Base-by-base conservation (phyloP, 2,888 invertebrate species). In the Halictus ligatus region DNA sequence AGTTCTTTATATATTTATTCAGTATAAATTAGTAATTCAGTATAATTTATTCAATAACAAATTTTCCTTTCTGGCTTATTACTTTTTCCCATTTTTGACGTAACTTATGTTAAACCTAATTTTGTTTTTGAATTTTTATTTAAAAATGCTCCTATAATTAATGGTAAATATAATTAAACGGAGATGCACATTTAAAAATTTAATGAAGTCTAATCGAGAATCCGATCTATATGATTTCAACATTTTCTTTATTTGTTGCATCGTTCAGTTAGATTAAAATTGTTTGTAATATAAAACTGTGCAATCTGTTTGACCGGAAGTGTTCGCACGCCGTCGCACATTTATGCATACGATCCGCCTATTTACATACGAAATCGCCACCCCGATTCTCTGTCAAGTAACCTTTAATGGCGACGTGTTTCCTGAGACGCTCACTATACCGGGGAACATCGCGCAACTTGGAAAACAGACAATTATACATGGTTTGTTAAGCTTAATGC, bases 401-500 rank as follows among this genome's bases (percentile, higher is more conserved):
- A 60, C 60, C 60, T 60, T 60, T 60, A 60, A 60, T 25, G 60
- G 60, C 60, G 60, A 60, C 25, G 25, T 5, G 60, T 60, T 60
- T 60, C 60, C 60, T 60, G 60, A 60, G 60, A 60, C 25, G 60
- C 60, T 60, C 60, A 0, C 60, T 25, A 25, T 25, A 25, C 60
- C 60, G 60, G 8, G 60, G 60, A n/a, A 25, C 25, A 25, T 60
- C 60, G 60, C 12, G 60, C 60, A 60, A 60, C 60, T 60, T 25
- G 25, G 60, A 60, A 60, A 60, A 60, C 60, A 25, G 25, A 60
- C 60, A 60, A 60, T 60, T 60, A 60, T 60, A 60, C 60, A 60
- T 60, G 60, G 60, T 60, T 60, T 60, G 60, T 60, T 60, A 60
- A 60, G 60, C 60, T 60, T 60, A 25, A 60, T 25, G 60, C 60